Percentiles rank a stretch among this genome's conserved stretches.
These are phyloP conservation scores for Lepus timidus DNA, from an alignment of 2,113 vertebrate genomes.

Conservation along the genomic window DNA sequence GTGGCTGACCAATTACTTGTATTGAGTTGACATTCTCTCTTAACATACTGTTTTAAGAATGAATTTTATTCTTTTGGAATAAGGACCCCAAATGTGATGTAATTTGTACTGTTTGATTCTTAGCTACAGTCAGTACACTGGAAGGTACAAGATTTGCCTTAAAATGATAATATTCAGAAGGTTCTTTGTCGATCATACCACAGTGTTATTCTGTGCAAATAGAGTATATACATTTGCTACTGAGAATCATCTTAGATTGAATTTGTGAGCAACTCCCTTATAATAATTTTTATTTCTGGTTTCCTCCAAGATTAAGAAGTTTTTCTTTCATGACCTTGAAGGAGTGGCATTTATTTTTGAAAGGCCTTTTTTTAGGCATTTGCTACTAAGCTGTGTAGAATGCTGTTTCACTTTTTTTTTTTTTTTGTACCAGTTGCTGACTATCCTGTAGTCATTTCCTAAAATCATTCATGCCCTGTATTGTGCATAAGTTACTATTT, in stretches of 20 bases:
- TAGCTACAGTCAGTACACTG: neutral
- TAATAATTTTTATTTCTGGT: slow-evolving; percentile 5
- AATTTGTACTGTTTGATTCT: neutral
- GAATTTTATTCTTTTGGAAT: neutral
- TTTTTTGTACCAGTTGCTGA: neutral
- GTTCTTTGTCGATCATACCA: slow-evolving; percentile 9
- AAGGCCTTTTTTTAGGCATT: neutral
- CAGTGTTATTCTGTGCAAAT: slow-evolving; percentile 18
- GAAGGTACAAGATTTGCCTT: neutral
- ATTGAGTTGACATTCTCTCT: neutral
- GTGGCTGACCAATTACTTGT: neutral
- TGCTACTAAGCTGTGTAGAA: neutral
- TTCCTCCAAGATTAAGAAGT: neutral
- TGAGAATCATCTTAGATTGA: neutral
- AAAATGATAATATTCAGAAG: slow-evolving; percentile 15
- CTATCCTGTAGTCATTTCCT: neutral
- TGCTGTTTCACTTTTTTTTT: slow-evolving; percentile 18
- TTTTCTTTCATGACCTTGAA: slow-evolving; percentile 5
- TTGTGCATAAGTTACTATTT: neutral
- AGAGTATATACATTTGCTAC: slow-evolving; percentile 14
- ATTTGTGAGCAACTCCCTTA: slow-evolving; percentile 13
- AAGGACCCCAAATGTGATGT: neutral
- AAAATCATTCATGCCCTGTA: neutral
- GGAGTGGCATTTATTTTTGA: neutral
- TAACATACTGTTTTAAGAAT: neutral